A percentile compares a stretch with the other conserved stretches of the same genome.
Conservation (phyloP, 2,888 invertebrate species). For the Ichneumon xanthorius region DNA sequence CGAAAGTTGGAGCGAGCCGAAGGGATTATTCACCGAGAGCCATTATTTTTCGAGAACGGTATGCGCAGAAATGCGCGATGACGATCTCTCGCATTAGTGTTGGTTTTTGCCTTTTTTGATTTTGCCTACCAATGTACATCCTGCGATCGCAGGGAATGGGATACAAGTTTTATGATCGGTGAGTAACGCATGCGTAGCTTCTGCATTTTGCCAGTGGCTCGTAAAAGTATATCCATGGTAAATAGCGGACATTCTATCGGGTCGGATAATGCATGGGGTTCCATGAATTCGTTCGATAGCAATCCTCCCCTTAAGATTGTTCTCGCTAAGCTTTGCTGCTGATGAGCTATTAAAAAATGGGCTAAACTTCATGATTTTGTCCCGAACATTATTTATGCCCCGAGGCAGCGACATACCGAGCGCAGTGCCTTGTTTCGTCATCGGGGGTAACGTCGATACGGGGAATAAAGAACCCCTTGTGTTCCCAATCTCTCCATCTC, state of each 20-base stretch:
- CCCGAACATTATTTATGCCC: neutral
- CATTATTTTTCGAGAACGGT: neutral
- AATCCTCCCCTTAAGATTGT: neutral
- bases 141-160: constrained; percentile 43
- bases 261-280: neutral
- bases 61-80: constrained; percentile 3
- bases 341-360: constrained; percentile 43
- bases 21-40: constrained; percentile 15
- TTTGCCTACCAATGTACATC: constrained; percentile 18
- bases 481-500: neutral
- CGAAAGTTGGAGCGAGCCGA: neutral
- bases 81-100: neutral
- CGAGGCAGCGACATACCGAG: neutral
- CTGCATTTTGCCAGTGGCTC: neutral
- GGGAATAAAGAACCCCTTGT: constrained; percentile 7
- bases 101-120: neutral
- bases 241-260: neutral
- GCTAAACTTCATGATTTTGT: constrained; percentile 58
- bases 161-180: constrained; percentile 58
- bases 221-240: constrained; percentile 15
- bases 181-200: constrained; percentile 46
- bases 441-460: neutral
- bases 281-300: constrained; percentile 33
- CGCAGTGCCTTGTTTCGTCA: neutral
- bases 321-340: neutral